A percentile compares a stretch with the other conserved stretches of the same genome.
phyloP scores from a whole-genome alignment of 2,888 invertebrate genomes.

The Ptychoptera contaminata region DNA sequence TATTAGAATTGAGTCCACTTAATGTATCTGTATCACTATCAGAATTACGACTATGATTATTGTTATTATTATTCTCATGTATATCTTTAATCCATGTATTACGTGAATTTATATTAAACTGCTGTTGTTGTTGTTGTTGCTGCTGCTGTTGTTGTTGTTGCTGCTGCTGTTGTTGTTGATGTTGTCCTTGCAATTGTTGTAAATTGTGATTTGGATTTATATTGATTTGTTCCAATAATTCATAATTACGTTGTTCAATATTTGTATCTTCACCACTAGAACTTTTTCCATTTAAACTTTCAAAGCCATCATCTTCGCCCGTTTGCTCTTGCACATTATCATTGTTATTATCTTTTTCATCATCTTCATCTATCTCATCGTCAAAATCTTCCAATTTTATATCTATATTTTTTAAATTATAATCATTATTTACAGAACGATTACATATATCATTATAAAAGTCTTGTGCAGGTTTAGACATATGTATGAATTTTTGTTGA shows the following conservation, averaged over 20 bases:
- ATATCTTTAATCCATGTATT: slow-evolving; percentile 3
- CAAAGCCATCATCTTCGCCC: slow-evolving; percentile 67
- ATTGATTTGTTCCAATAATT: background rate
- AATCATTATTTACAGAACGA: no score
- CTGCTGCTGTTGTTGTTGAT: slow-evolving; percentile 12
- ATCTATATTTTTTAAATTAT: background rate
- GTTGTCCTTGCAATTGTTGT: background rate
- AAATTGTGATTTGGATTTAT: background rate
- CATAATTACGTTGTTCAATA: background rate
- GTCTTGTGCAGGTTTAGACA: background rate
- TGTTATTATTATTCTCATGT: slow-evolving; percentile 1
- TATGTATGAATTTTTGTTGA: background rate
- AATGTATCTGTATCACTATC: slow-evolving; percentile 9
- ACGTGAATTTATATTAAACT: slow-evolving; percentile 10
- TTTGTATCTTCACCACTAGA: slow-evolving; percentile 42
- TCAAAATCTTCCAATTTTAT: background rate
- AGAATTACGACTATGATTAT: background rate
- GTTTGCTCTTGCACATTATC: slow-evolving; percentile 5
- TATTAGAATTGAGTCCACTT: background rate
- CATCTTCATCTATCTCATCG: slow-evolving; percentile 7
- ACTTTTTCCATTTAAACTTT: slow-evolving; percentile 69
- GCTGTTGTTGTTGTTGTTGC: slow-evolving; percentile 16
- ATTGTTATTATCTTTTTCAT: slow-evolving; percentile 3
- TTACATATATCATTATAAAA: background rate
- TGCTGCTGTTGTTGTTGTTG: background rate